phyloP scores from a whole-genome alignment of 2,888 invertebrate genomes.

The Watsonalla binaria region DNA sequence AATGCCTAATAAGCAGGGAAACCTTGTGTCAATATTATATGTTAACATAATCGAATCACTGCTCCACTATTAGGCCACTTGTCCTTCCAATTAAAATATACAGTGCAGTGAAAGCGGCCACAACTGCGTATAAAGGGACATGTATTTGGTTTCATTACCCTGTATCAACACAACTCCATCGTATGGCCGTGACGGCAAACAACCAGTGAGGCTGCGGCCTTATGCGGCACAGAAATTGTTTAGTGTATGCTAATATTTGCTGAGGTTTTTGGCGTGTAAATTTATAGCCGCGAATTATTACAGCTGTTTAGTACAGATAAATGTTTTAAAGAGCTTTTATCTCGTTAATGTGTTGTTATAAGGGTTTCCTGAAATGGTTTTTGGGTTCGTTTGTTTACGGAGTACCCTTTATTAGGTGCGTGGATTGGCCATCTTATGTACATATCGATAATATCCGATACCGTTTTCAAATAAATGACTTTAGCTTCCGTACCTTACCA shows the following conservation, averaged over 20 bases:
- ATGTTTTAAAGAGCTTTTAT: constrained; percentile 1
- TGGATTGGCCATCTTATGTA: neutral
- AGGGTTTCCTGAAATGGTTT: neutral
- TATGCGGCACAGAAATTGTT: constrained; percentile 30
- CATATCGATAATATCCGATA: no score
- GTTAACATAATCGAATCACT: no score
- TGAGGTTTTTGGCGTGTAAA: constrained; percentile 36
- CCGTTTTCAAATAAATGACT: no score
- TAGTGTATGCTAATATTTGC: constrained; percentile 40
- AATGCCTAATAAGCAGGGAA: no score
- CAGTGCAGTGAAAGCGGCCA: constrained; percentile 3
- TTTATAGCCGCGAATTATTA: constrained; percentile 27
- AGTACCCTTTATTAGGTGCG: neutral
- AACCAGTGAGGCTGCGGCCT: constrained; percentile 17
- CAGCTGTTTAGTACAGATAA: constrained; percentile 25
- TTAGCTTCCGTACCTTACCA: no score
- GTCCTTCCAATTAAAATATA: neutral
- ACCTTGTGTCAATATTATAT: no score
- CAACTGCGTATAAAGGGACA: constrained; percentile 6
- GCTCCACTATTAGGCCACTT: neutral
- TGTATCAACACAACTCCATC: constrained; percentile 30
- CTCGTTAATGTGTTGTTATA: constrained; percentile 16
- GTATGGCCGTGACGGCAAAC: constrained; percentile 17
- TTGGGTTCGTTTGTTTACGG: neutral
- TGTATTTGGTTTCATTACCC: constrained; percentile 47